phyloP scores from a whole-genome alignment of 2,888 invertebrate genomes.

The Amphimallon solstitiale region DNA sequence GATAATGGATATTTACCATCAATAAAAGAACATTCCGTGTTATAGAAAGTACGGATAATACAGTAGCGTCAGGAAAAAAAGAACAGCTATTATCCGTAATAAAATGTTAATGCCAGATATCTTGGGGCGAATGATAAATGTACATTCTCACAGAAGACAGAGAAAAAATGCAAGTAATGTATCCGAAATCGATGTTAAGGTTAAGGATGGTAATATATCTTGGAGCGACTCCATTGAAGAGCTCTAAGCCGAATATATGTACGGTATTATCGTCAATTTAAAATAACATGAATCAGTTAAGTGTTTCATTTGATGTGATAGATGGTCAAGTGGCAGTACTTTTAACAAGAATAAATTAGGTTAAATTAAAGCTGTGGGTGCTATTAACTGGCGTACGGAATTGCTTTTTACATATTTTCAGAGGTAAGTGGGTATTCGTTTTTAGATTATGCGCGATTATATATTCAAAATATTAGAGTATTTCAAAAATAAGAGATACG shows the following conservation, averaged over 20 bases:
- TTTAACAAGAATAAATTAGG: constrained; percentile 18
- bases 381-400: not conserved
- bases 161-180: constrained; percentile 25
- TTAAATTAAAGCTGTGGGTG: constrained; percentile 19
- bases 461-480: no score
- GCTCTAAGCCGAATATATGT: constrained; percentile 20
- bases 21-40: no score
- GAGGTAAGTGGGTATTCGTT: no score
- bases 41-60: no score
- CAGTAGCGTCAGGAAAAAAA: not conserved
- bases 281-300: constrained; percentile 28
- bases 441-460: no score
- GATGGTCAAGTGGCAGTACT: constrained; percentile 11
- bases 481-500: no score
- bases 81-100: constrained; percentile 19
- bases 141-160: constrained; percentile 9
- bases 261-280: constrained; percentile 28
- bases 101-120: constrained; percentile 26
- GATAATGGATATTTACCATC: no score
- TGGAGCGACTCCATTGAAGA: constrained; percentile 10
- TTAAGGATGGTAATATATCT: constrained; percentile 27
- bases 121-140: constrained; percentile 23
- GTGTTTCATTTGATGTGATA: constrained; percentile 20
- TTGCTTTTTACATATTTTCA: no score
- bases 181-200: constrained; percentile 29